Conservation (phyloP, 2,797 vertebrate genomes). For the Ciconia nigra region DNA sequence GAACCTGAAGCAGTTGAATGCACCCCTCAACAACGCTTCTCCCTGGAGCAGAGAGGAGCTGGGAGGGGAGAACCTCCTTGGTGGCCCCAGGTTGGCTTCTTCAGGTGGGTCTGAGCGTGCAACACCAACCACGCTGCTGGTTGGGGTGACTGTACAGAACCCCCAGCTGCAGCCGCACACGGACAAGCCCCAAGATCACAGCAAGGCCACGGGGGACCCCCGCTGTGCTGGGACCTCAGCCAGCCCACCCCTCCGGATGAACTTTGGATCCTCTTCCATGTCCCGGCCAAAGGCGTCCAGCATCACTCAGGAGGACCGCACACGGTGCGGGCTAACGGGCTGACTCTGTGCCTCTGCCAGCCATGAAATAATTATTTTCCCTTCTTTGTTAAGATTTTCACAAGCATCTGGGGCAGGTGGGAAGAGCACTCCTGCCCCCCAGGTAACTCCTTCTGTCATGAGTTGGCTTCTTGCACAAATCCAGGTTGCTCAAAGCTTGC, state of each 20-base stretch:
- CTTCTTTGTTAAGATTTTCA: background rate
- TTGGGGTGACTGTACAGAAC: background rate
- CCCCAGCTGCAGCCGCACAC: background rate
- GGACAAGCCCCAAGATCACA: background rate
- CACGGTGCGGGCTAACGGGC: rapidly evolving
- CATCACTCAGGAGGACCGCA: rapidly evolving
- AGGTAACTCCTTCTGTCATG: background rate
- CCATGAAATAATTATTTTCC: background rate
- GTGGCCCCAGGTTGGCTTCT: background rate
- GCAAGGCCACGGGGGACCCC: too few relatives aligned
- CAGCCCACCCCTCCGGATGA: background rate
- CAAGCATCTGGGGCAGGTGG: rapidly evolving
- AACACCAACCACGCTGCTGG: background rate
- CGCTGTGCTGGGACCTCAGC: background rate
- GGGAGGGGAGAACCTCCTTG: background rate
- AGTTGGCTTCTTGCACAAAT: background rate
- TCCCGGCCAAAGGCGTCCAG: background rate
- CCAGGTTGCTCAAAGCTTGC: background rate
- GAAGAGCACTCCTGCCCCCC: background rate
- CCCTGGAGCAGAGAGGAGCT: background rate
- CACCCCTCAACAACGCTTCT: background rate
- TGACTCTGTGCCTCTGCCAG: background rate
- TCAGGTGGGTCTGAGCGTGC: background rate
- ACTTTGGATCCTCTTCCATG: rapidly evolving
- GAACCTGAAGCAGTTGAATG: background rate